A percentile compares a stretch with the other conserved stretches of the same genome.
Evolutionary conservation across 2,888 invertebrate genomes (phyloP).

Genomic region (Drosophila mimetica): DNA sequence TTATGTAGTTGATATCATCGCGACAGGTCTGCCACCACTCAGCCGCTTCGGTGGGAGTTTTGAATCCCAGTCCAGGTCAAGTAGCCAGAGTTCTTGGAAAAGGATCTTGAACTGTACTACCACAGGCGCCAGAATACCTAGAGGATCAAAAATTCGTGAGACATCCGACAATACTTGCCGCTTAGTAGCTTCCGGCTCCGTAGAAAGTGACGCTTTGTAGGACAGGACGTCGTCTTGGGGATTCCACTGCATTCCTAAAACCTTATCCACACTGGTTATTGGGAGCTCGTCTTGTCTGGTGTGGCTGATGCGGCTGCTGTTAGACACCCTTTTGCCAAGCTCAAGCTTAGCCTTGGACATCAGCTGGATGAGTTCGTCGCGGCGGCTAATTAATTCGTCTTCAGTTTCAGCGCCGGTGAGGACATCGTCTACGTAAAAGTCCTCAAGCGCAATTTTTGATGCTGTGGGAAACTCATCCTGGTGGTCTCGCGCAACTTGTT

Average conservation of each 20-base stretch:
- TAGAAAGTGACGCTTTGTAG: neutral
- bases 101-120: neutral
- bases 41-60: neutral
- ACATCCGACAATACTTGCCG: neutral
- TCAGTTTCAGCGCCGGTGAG: neutral
- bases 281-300: neutral
- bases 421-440: slow-evolving; percentile 1
- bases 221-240: neutral
- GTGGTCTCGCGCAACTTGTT: neutral
- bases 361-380: neutral
- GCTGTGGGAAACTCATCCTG: neutral
- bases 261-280: neutral
- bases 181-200: neutral
- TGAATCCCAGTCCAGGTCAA: neutral
- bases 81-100: neutral
- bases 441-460: neutral
- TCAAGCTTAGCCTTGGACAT: neutral
- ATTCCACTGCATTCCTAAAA: neutral
- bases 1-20: neutral
- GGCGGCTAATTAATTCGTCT: neutral
- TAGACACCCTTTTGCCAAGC: neutral
- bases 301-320: neutral
- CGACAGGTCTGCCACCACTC: neutral
- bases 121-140: neutral
- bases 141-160: neutral